These are phyloP conservation scores for Anoplolepis gracilipes DNA, from an alignment of 1,140 invertebrate species.

Conservation along the genomic window DNA sequence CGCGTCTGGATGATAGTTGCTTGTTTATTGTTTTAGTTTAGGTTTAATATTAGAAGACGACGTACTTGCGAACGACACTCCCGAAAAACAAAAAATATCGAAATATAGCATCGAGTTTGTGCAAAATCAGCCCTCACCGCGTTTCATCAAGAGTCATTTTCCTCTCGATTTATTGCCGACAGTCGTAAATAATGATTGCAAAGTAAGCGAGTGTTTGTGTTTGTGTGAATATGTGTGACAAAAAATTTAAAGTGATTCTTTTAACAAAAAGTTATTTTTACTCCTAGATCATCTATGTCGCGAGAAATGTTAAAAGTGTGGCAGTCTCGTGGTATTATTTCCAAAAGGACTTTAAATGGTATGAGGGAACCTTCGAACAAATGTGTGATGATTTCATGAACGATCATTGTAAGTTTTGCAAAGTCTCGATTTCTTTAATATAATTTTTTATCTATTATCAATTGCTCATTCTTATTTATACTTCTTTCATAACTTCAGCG, in stretches of 20 bases:
- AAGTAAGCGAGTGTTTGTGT: constrained; percentile 45
- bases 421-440: background rate
- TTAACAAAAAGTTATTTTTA: background rate
- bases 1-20: background rate
- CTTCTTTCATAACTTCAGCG: background rate
- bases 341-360: constrained; percentile 77
- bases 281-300: constrained; percentile 90
- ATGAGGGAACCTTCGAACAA: constrained; percentile 87
- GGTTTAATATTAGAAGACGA: background rate
- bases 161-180: constrained; percentile 88
- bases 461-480: background rate
- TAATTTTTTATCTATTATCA: background rate
- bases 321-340: constrained; percentile 92
- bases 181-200: constrained; percentile 83
- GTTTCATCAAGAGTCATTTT: constrained; percentile 90
- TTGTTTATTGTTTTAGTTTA: background rate
- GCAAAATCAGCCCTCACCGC: constrained; percentile 80
- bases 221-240: background rate
- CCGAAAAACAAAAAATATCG: background rate
- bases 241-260: background rate
- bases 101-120: background rate
- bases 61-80: no score
- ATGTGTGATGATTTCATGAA: constrained; percentile 87
- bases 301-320: constrained; percentile 92
- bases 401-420: constrained; percentile 80